Percentiles rank a stretch among this genome's conserved stretches.
Evolutionary conservation across 2,888 invertebrate species (phyloP).

Genomic region (Lordiphosa fenestrarum): DNA sequence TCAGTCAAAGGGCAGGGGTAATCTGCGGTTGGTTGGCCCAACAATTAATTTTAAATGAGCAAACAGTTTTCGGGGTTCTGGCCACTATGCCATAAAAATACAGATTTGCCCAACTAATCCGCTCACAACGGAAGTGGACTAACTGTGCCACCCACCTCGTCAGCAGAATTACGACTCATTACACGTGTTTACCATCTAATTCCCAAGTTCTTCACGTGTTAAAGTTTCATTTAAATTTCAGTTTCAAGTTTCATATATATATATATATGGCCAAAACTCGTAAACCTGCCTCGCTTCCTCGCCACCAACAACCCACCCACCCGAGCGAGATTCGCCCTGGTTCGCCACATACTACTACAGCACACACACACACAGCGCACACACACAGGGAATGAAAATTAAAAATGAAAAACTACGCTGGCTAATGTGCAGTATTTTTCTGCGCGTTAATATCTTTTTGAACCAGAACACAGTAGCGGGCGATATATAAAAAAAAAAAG

Average conservation of each 20-base stretch:
- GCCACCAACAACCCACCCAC: too few species aligned
- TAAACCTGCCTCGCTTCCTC: background rate
- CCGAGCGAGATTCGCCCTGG: constrained; percentile 7
- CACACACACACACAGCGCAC: background rate
- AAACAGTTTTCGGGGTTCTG: too few species aligned
- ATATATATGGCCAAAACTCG: too few species aligned
- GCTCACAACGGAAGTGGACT: too few species aligned
- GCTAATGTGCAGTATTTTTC: constrained; percentile 27
- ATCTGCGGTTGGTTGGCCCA: too few species aligned
- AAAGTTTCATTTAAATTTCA: constrained; percentile 20
- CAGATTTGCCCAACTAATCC: too few species aligned
- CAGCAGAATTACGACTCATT: constrained; percentile 9
- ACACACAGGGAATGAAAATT: constrained; percentile 16
- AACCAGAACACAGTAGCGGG: constrained; percentile 14
- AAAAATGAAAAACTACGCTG: constrained; percentile 26
- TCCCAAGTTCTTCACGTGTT: constrained; percentile 18
- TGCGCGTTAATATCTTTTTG: constrained; percentile 29
- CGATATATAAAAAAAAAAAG: background rate
- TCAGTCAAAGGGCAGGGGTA: too few species aligned
- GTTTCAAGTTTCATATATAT: constrained; percentile 1
- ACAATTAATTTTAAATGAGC: too few species aligned
- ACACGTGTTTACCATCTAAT: constrained; percentile 19
- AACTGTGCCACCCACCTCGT: too few species aligned
- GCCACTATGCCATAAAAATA: too few species aligned
- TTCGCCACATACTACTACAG: background rate